Conservation (phyloP, 2,797 vertebrate genomes). For the Kryptolebias ocellatus region DNA sequence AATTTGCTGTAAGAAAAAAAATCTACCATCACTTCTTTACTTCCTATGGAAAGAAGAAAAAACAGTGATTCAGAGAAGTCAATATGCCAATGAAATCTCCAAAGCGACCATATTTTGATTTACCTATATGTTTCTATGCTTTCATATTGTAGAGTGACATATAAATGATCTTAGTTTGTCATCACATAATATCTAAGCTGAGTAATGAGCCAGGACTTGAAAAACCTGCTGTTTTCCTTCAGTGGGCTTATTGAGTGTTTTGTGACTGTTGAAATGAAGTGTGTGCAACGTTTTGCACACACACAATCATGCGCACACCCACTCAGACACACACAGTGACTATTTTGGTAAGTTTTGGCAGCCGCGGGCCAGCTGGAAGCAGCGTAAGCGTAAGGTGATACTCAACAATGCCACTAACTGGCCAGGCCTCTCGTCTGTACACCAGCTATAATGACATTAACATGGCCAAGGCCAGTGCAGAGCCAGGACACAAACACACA, state of each 20-base stretch:
- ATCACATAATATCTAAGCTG: constrained; percentile 21
- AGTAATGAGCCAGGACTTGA: constrained; percentile 14
- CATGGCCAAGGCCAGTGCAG: constrained; percentile 66
- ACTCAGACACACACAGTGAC: constrained; percentile 52
- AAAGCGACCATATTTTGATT: neutral
- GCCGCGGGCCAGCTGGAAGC: constrained; percentile 76
- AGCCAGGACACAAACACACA: constrained; percentile 52
- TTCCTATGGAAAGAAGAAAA: no score
- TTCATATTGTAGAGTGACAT: neutral
- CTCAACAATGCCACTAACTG: constrained; percentile 82
- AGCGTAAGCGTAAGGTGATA: constrained; percentile 77
- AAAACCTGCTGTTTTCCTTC: constrained; percentile 37
- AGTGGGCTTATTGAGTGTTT: constrained; percentile 40
- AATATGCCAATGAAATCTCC: neutral
- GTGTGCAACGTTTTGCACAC: neutral
- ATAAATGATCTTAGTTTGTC: constrained; percentile 8
- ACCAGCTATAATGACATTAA: constrained; percentile 79
- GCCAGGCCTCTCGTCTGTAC: constrained; percentile 74
- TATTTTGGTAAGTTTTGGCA: constrained; percentile 79
- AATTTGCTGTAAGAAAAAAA: neutral
- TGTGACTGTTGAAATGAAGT: constrained; percentile 40
- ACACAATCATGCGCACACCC: constrained; percentile 26
- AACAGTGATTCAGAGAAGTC: neutral
- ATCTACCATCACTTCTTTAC: no score
- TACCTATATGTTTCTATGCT: constrained; percentile 1